These are phyloP conservation scores for Hydrotaea diabolus DNA, from an alignment of 2,888 invertebrate species.

Conservation along the genomic window DNA sequence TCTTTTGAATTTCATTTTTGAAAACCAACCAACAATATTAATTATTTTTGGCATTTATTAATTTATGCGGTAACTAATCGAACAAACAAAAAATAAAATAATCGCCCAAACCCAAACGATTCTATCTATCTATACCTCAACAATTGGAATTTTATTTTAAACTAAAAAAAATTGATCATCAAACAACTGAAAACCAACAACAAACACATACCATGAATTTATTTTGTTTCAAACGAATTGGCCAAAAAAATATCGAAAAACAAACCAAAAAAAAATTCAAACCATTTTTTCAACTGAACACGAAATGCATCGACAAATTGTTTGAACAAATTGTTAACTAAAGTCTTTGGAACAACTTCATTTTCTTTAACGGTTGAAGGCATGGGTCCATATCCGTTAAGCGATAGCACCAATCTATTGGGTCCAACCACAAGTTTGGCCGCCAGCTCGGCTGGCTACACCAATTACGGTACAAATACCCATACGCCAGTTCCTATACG, in stretches of 20 bases:
- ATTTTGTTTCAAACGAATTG: conserved; percentile 41
- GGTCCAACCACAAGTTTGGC: conserved; percentile 79
- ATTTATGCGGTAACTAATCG: conserved; percentile 65
- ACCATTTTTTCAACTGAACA: conserved; percentile 23
- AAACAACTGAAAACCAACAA: background rate
- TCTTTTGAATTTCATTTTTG: conserved; percentile 53
- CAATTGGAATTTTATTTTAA: conserved; percentile 51
- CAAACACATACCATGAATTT: conserved; percentile 12
- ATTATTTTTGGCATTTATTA: conserved; percentile 63
- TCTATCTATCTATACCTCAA: conserved; percentile 24
- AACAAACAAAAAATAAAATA: conserved; percentile 38
- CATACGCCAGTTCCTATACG: conserved; percentile 80
- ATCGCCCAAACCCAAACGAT: conserved; percentile 33
- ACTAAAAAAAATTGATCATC: conserved; percentile 9
- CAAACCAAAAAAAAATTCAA: conserved; percentile 51
- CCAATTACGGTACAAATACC: conserved; percentile 81
- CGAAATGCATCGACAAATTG: conserved; percentile 62
- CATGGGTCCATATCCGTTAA: conserved; percentile 81
- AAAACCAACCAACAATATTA: conserved; percentile 35
- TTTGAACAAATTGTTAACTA: conserved; percentile 72
- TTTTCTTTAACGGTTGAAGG: conserved; percentile 81
- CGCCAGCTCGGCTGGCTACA: conserved; percentile 78
- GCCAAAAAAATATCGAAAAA: conserved; percentile 26
- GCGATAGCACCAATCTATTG: conserved; percentile 81
- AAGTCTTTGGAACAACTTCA: conserved; percentile 81